Base-by-base conservation (phyloP, 2,113 vertebrate species). In the Pampusana beccarii region DNA sequence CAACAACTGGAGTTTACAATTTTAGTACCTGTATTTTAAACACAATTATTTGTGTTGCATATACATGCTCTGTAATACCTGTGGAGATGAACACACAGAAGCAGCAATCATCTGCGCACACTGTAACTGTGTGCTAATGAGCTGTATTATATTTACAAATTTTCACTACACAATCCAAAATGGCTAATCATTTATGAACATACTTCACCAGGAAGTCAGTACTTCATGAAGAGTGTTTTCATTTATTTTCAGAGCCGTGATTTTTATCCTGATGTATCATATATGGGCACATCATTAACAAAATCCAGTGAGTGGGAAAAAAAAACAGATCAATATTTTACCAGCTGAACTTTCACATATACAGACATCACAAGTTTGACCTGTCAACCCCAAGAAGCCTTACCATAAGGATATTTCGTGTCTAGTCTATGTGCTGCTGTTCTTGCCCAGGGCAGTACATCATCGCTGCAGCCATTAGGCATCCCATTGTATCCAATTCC, bases 401-500 rank as follows among this genome's bases (percentile, higher is more conserved):
- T 98, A 99, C 99, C 99, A 23, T 99, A 99, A 15, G 98, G 98
- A 53, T 99, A 99, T 90, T 99, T 99, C 4, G 98, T 99, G 66
- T 99, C 98, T 95, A 99, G 97, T 53, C 84, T 97, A 40, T 95
- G 91, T 20, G 94, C 80, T 15, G 98, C 98, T 9, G 97, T 97
- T 75, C 98, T 98, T 21, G 97, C 93, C 98, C 98, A 98, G 16
- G 99, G 99, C 58, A 99, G 90, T 7, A 97, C 82, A 88, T 99
- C 98, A 81, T 99, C 98, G 0, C 98, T 98, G 95, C 98, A 98
- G 40, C 98, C 98, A 33, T 99, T 99, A 10, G 99, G 99, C 99
- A 99, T 99, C 3, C 99, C 99, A 28, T 99, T 99, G 97, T 99
- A 99, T 26, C 99, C 99, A 20, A 99, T 99, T 20, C 99, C 99